Percentiles rank a stretch among this genome's conserved stretches.
These are phyloP conservation scores for Metellina segmentata DNA, from an alignment of 2,888 invertebrate species.

Conservation along the genomic window DNA sequence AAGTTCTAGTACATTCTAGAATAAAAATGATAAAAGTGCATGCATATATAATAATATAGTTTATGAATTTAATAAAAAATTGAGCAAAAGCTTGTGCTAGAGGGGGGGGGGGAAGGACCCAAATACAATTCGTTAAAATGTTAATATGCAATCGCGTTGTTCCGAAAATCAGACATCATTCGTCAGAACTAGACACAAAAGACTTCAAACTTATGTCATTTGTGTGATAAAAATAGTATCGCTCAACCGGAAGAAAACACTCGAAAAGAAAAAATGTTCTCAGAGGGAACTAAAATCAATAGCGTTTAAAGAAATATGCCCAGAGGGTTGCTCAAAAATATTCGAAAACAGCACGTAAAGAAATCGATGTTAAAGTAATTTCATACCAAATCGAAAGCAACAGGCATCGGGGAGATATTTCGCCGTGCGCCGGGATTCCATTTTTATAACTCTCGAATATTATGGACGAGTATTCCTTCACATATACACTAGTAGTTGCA, in stretches of 20 bases:
- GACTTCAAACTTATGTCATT: background rate
- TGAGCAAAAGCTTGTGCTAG: too few relatives aligned
- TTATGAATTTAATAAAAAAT: too few relatives aligned
- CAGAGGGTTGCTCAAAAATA: background rate
- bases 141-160: too few relatives aligned
- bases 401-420: conserved; percentile 19
- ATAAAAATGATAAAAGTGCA: too few relatives aligned
- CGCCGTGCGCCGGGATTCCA: background rate
- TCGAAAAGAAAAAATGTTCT: background rate
- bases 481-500: too few relatives aligned
- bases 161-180: background rate
- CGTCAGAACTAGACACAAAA: background rate
- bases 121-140: too few relatives aligned
- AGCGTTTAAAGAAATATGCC: conserved; percentile 32
- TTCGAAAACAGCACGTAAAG: background rate
- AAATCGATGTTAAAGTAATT: conserved; percentile 58
- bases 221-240: background rate
- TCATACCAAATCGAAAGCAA: conserved; percentile 52
- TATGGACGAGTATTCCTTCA: background rate
- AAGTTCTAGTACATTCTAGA: too few relatives aligned
- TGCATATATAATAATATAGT: too few relatives aligned
- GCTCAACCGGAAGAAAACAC: background rate
- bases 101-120: too few relatives aligned
- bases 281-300: conserved; percentile 31
- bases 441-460: background rate